Conservation (phyloP, 2,888 invertebrate species). For the Pseudoips prasinana region DNA sequence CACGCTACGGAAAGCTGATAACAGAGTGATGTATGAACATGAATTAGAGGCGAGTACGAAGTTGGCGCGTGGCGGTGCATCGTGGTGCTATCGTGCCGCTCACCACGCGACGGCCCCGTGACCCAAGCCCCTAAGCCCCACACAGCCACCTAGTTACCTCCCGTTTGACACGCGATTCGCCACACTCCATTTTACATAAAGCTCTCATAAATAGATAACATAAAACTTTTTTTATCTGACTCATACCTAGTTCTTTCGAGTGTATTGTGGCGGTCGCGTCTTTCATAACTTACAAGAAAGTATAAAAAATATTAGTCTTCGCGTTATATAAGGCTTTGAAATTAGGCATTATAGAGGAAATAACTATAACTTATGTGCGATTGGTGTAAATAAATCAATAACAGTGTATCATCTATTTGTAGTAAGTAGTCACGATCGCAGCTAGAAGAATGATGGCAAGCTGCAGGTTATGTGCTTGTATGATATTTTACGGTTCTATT, state of each 20-base stretch:
- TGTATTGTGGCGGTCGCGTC: constrained; percentile 33
- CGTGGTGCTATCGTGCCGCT: constrained; percentile 12
- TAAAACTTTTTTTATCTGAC: constrained; percentile 40
- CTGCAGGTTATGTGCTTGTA: constrained; percentile 19
- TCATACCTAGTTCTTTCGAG: constrained; percentile 31
- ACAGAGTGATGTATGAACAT: constrained; percentile 46
- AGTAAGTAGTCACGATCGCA: constrained; percentile 21
- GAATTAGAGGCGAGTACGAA: constrained; percentile 36
- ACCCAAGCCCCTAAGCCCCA: constrained; percentile 6
- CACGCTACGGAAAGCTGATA: constrained; percentile 59
- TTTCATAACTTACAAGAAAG: constrained; percentile 14
- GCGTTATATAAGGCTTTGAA: background rate
- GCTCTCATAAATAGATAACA: constrained; percentile 43
- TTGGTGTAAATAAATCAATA: constrained; percentile 48
- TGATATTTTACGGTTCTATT: constrained; percentile 11
- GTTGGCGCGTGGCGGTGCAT: constrained; percentile 20
- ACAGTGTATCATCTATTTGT: constrained; percentile 29
- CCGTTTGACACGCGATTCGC: constrained; percentile 47
- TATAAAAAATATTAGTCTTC: background rate
- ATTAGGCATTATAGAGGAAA: constrained; percentile 6
- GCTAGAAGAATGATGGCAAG: constrained; percentile 21
- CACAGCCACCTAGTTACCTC: constrained; percentile 16
- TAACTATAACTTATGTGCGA: constrained; percentile 31
- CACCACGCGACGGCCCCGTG: constrained; percentile 8
- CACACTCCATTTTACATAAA: constrained; percentile 45